Evolutionary conservation across 2,888 invertebrate species (phyloP), one percentile per base, ranked within the genome.

Genomic region (Chrysomela aeneicollis): DNA sequence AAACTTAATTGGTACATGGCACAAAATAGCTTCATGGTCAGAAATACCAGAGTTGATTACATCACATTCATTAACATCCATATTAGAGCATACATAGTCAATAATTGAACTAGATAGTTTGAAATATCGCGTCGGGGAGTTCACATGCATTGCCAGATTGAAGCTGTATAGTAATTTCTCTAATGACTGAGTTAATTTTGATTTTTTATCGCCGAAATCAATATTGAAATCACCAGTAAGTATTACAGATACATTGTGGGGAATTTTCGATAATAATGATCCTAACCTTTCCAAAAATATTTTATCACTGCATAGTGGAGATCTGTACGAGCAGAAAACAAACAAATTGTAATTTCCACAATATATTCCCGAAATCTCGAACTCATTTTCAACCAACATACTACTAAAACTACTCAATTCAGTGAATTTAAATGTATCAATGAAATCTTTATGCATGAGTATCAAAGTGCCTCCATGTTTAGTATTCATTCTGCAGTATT

Each of bases 381-480:
- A 55, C 32, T 37, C 55, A 17, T 37, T 55, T 35, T 55, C 37
- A 6, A 37, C 37, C 37, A 55, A 37, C 37, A 37, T 55, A 55
- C 35, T 3, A 42, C 12, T 6, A 55, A 17, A 55, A 37, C 17
- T 35, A 35, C 8, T n/a, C 8, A 55, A 21, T 35, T 37, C 18
- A 37, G 21, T 55, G 37, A 55, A 55, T 35, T n/a, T 18, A 50
- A 50, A 19, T 19, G 3, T 26, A 50, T 50, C 49, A 19, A 17
- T 50, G 19, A 50, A 50, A 19, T 50, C 19, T 50, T 50, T 19
- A 26, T 50, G 49, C 17, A 50, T 18, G 10, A 50, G 49, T 18
- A 50, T 50, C 17, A 50, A 18, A 18, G 26, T 26, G 8, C 26
- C 26, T 8, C 4, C 26, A 26, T 26, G 26, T 8, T 26, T 26